Conservation (phyloP, 2,797 vertebrate species). For the Nannoperca obscura region DNA sequence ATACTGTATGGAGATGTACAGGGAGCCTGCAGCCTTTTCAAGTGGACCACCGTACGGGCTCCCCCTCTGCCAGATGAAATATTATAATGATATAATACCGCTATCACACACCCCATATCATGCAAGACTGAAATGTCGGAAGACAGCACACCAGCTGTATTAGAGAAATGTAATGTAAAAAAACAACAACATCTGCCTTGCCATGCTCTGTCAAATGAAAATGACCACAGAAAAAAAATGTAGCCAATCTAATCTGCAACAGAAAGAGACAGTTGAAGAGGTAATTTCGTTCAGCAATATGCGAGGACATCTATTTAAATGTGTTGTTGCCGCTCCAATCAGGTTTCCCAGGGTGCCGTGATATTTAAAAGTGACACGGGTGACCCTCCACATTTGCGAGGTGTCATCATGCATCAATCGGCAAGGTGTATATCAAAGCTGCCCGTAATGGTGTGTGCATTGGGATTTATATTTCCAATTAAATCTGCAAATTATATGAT, state of each 20-base stretch:
- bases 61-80: constrained; percentile 78
- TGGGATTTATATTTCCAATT: constrained; percentile 90
- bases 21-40: constrained; percentile 76
- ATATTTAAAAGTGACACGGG: constrained; percentile 87
- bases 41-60: constrained; percentile 69
- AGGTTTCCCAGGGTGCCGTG: constrained; percentile 81
- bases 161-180: constrained; percentile 71
- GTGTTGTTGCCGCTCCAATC: constrained; percentile 79
- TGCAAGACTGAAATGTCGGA: constrained; percentile 62
- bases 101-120: constrained; percentile 72
- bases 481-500: constrained; percentile 90
- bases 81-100: constrained; percentile 78
- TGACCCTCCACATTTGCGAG: constrained; percentile 85
- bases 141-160: constrained; percentile 58
- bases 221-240: constrained; percentile 62
- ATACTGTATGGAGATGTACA: constrained; percentile 82
- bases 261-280: constrained; percentile 74
- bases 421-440: constrained; percentile 83
- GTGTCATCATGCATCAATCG: constrained; percentile 86
- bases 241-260: constrained; percentile 65
- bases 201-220: constrained; percentile 70
- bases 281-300: constrained; percentile 73
- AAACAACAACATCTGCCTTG: constrained; percentile 57
- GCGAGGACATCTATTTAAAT: constrained; percentile 80
- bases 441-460: constrained; percentile 82